Evolutionary conservation across 2,797 vertebrate genomes (phyloP), one percentile per base, ranked within the genome.

Genomic region (Onychomys leucogaster): DNA sequence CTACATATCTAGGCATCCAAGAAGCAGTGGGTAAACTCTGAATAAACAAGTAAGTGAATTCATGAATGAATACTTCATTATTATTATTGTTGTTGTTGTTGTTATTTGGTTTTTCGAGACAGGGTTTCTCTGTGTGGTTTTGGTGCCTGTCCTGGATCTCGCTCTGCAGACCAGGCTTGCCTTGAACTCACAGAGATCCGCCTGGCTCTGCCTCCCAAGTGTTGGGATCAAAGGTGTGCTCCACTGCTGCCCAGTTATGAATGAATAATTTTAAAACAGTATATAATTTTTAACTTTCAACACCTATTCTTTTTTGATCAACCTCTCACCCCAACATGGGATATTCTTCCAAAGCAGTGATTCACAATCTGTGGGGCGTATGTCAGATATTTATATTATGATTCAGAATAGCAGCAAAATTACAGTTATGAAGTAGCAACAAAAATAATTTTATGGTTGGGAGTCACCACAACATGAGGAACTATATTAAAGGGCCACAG

Each of bases 221-320:
- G 49, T 13, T 52, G 49, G 49, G 49, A 52, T 52, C 12, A 52
- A 52, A 52, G 49, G 49, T 52, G 49, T 52, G 49, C 49, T 14
- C 49, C 12, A 52, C 49, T 52, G 49, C 49, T 13, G 49, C 12
- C 12, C 12, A 52, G 49, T 13, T 52, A 52, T 52, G 49, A 52
- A 52, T 52, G 12, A 52, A 52, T 52, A 52, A 52, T 6, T 93
- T 91, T 75, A 63, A 77, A 91, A 76, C 5, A 37, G 5, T 9
- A 21, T 82, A 73, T 90, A 71, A 67, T 69, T 57, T 89, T 41
- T 3, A 41, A 49, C 19, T 75, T 73, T 91, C 69, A 65, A 94
- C 91, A 84, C n/a, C 29, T 49, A 8, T 7, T 84, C 21, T 90
- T 77, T 87, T 95, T 80, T 94, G 82, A 77, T 78, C 52, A 89